Evolutionary conservation across 2,113 vertebrate genomes (phyloP).

Genomic region (Clarias batrachus): DNA sequence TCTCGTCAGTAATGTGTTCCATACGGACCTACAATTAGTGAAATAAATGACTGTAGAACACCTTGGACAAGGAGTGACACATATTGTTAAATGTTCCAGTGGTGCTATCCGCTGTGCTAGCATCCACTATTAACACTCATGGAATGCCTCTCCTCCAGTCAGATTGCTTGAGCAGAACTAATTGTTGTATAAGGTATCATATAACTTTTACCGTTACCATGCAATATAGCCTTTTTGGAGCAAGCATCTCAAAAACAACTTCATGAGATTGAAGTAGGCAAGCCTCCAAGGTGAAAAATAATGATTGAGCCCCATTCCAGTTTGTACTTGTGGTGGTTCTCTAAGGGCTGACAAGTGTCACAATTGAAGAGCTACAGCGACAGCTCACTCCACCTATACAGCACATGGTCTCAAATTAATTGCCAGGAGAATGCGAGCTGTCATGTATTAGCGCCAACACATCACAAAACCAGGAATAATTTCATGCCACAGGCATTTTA

Average conservation of each 20-base stretch:
- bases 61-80: no score
- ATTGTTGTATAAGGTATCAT: background rate
- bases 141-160: no score
- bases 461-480: conserved; percentile 39
- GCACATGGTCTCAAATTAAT: conserved; percentile 38
- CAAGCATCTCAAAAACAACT: background rate
- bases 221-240: background rate
- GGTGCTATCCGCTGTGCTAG: no score
- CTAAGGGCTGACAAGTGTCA: conserved; percentile 7
- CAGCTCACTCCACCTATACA: conserved; percentile 31
- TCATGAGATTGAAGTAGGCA: background rate
- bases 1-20: no score
- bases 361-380: conserved; percentile 14
- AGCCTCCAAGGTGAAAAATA: conserved; percentile 15
- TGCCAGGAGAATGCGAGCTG: conserved; percentile 39
- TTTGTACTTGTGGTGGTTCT: conserved; percentile 5
- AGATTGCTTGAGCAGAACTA: no score
- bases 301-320: conserved; percentile 2
- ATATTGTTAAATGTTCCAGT: no score
- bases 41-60: no score
- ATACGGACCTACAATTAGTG: no score
- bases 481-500: conserved; percentile 45
- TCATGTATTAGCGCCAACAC: conserved; percentile 36
- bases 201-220: background rate
- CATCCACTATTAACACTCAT: no score